phyloP scores from a whole-genome alignment of 2,797 vertebrate genomes.

The Xenentodon cancila region DNA sequence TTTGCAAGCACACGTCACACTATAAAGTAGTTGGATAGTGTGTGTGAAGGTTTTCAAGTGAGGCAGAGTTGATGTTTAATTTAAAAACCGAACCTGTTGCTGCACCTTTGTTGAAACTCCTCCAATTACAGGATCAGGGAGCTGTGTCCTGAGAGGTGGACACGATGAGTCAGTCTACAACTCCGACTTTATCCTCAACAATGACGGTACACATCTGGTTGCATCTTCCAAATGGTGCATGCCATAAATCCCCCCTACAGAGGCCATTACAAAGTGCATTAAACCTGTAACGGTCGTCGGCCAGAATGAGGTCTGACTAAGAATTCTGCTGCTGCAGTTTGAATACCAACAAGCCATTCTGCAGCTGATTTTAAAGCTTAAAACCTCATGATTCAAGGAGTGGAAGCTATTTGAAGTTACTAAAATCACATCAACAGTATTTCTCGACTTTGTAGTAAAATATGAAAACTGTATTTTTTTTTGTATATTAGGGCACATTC shows the following conservation, averaged over 20 bases:
- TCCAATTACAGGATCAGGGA: conserved; percentile 30
- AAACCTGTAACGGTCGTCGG: conserved; percentile 10
- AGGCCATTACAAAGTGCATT: conserved; percentile 1
- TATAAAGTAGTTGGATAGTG: not conserved
- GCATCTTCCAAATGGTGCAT: conserved; percentile 24
- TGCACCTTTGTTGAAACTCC: conserved; percentile 8
- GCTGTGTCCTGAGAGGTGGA: conserved; percentile 25
- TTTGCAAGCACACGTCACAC: not conserved
- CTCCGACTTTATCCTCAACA: conserved; percentile 26
- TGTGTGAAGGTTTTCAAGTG: conserved; percentile 5
- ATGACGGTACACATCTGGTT: conserved; percentile 17
- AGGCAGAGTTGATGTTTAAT: conserved; percentile 21
- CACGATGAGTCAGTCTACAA: conserved; percentile 21
- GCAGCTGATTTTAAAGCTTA: not conserved
- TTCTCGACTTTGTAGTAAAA: too few species aligned
- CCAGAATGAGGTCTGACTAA: not conserved
- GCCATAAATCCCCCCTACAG: conserved; percentile 9
- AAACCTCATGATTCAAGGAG: not conserved
- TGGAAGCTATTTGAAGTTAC: not conserved
- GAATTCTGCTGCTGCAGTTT: conserved; percentile 1
- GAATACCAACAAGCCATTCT: not conserved
- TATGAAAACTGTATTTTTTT: not conserved
- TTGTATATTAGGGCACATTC: not conserved
- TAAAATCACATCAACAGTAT: too few species aligned
- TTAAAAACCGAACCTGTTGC: conserved; percentile 27